Evolutionary conservation across 2,113 vertebrate species (phyloP), one percentile per base, ranked within the genome.

Genomic region (Dinomys branickii): DNA sequence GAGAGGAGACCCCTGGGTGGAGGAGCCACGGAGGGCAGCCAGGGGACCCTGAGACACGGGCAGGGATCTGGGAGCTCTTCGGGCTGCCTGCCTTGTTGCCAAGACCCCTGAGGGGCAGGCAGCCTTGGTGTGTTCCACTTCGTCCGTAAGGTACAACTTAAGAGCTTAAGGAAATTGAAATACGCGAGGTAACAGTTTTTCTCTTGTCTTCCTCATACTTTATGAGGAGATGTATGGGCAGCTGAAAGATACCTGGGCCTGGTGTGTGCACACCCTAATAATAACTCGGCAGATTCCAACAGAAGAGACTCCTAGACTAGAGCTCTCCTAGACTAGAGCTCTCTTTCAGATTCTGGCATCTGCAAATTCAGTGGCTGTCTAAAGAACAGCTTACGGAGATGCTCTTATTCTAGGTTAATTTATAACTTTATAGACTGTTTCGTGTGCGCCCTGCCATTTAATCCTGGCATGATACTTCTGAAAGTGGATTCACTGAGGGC

Each of bases 251-350:
- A 80, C 26, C 33, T 5, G 11, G 47, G 44, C 61, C 12, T 30
- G 19, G 30, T 38, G 50, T 50, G 1, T 65, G 24, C 7, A 5
- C 17, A 0, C 20, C 33, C 67, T 24, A 5, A 6, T 2, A 1
- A 47, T 82, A 26, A 47, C 54, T 20, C 12, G 30, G n/a, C 8
- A 10, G 44, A 0, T 52, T 30, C 86, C 10, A 3, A 0, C 14
- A 80, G 59, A 2, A 28, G 56, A 17, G 52, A 22, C 69, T 0
- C 0, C 33, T 26, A 6, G 3, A 14, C 47, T 84, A 80, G 24
- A 85, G 69, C 0, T 2, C 8, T 38, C 38, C 33, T 26, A 6
- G 3, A 14, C 47, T 84, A 80, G 24, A 85, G 69, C 0, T 2
- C 8, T 38, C 38, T 28, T 41, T 85, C 14, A 28, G 54, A 22